Conservation (phyloP, 2,797 vertebrate species). For the Enteromius treurensis region DNA sequence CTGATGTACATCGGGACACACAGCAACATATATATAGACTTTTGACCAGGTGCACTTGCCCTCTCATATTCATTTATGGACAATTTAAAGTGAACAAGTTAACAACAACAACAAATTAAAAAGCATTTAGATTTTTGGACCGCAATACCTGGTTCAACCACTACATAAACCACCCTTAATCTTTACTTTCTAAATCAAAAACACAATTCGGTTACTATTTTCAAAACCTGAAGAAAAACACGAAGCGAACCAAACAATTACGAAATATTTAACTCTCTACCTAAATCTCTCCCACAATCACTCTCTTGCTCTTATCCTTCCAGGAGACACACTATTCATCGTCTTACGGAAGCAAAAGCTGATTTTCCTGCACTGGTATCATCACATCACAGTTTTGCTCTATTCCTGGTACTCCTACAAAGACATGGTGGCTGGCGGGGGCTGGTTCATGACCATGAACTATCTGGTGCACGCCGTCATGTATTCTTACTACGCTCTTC, state of each 20-base stretch:
- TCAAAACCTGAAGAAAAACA: background rate
- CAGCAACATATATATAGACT: background rate
- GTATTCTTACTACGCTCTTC: slow-evolving; percentile 97
- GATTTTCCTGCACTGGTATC: slow-evolving; percentile 99
- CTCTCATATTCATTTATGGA: background rate
- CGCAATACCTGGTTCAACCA: no score
- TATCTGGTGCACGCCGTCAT: slow-evolving; percentile 97
- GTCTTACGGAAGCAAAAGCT: slow-evolving; percentile 98
- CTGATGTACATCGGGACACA: slow-evolving; percentile 14
- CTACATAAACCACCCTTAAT: background rate
- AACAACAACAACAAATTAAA: background rate
- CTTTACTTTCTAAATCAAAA: background rate
- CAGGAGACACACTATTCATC: slow-evolving; percentile 98
- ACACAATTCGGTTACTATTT: background rate
- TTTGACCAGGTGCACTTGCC: background rate
- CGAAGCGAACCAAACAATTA: background rate
- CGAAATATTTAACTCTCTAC: background rate
- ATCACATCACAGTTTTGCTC: slow-evolving; percentile 98
- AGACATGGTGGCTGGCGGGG: slow-evolving; percentile 98
- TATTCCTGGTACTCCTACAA: slow-evolving; percentile 99
- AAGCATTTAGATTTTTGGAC: background rate
- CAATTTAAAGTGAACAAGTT: background rate
- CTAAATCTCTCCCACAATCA: background rate
- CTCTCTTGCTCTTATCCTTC: slow-evolving; percentile 43
- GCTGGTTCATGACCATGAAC: slow-evolving; percentile 99